Evolutionary conservation across 2,888 invertebrate genomes (phyloP), one percentile per base, ranked within the genome.

Genomic region (Napeogenes inachia): DNA sequence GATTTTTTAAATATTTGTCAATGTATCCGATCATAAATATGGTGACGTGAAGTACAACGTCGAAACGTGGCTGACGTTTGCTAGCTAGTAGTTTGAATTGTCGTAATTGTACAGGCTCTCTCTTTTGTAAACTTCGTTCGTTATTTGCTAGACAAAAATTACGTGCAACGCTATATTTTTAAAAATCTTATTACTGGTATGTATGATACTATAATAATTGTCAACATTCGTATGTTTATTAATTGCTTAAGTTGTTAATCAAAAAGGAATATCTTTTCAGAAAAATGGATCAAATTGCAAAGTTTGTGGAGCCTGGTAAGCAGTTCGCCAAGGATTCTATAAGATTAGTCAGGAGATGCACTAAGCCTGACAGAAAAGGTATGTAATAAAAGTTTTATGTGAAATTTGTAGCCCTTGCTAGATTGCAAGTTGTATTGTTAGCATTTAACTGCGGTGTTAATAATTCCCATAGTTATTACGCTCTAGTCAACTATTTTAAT

Each of bases 331-430:
- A 99, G 92, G 99, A 99, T 87, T 99, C 99, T 42, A 94, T 99
- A 79, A 94, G 99, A 90, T 93, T 99, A 79, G 98, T 99, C 50
- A 99, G 99, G 89, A 96, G 99, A 85, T 99, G 99, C 90, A 99
- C 99, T 62, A 99, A 99, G 89, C 99, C 99, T 60, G 99, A 99
- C 85, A 94, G 99, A 80, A 98, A 98, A 95, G 98, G 97, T 97
- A 89, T 63, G 70, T 71, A 56, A 53, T 63, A 21, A 4, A 46
- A 56, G 10, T 59, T 33, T 54, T 45, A 6, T 50, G 13, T 53
- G 32, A 46, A 4, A 35, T 45, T 65, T 58, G 56, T 4, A 47
- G 21, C 47, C 12, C 12, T 30, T 50, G 10, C 21, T 30, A 50
- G 30, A 30, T 50, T 30, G 4, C 30, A 50, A 50, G 3, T 30